phyloP scores from a whole-genome alignment of 2,113 vertebrate species.

The Lamprotornis superbus region DNA sequence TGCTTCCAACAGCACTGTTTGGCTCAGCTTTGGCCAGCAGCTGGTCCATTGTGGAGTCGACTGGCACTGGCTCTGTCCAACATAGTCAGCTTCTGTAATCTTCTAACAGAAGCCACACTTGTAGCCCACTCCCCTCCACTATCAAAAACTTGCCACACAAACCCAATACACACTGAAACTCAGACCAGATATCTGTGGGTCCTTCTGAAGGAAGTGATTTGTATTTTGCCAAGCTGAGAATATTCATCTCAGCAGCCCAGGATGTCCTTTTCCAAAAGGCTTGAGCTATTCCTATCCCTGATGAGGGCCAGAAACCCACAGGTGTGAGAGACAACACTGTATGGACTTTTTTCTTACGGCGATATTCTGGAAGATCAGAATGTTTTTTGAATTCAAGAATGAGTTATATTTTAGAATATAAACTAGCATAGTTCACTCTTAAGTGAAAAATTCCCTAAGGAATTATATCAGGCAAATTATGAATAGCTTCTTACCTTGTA shows the following conservation, averaged over 20 bases:
- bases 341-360: neutral
- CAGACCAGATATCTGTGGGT: neutral
- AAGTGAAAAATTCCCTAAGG: neutral
- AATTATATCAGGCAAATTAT: neutral
- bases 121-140: neutral
- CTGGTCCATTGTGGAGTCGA: accelerated
- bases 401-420: neutral
- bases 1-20: neutral
- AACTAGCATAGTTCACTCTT: neutral
- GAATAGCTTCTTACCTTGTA: neutral
- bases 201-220: neutral
- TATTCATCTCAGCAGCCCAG: neutral
- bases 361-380: neutral
- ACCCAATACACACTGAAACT: neutral
- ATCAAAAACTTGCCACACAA: neutral
- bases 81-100: neutral
- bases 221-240: neutral
- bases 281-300: neutral
- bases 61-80: neutral
- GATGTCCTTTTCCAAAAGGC: neutral
- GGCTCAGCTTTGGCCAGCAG: neutral
- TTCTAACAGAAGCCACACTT: neutral
- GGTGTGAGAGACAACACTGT: neutral
- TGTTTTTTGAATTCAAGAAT: neutral
- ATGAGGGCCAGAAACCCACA: neutral